Percentiles rank a stretch among this genome's conserved stretches.
Evolutionary conservation across 2,113 vertebrate species (phyloP).

Genomic region (Corydoras maculifer): DNA sequence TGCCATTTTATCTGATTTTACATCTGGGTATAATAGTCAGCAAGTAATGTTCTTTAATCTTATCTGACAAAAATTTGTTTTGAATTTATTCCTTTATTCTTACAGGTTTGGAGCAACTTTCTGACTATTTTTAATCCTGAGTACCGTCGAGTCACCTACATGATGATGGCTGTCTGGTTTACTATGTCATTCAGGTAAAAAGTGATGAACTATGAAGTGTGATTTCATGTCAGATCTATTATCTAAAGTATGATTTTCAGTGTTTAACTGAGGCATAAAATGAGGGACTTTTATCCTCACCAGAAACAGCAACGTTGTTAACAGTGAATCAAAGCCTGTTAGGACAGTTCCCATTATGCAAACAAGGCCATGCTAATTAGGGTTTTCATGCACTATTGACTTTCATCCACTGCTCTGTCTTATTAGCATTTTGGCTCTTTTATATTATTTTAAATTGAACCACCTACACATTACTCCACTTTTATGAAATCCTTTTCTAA

Average conservation of each 20-base stretch:
- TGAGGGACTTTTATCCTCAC: too few species aligned
- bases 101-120: slow-evolving; percentile 87
- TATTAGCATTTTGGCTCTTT: not conserved
- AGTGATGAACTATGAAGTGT: not conserved
- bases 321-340: not conserved
- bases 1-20: too few species aligned
- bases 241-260: not conserved
- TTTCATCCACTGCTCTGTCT: not conserved
- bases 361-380: not conserved
- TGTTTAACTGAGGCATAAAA: not conserved
- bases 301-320: not conserved
- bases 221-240: not conserved
- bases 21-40: too few species aligned
- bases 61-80: not conserved
- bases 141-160: slow-evolving; percentile 84
- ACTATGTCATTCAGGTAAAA: slow-evolving; percentile 96
- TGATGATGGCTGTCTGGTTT: slow-evolving; percentile 99
- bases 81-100: not conserved
- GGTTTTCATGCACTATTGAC: not conserved
- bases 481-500: too few species aligned
- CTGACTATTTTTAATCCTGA: slow-evolving; percentile 78
- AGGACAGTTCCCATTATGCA: not conserved
- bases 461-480: too few species aligned
- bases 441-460: not conserved
- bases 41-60: not conserved